phyloP scores from a whole-genome alignment of 2,797 vertebrate genomes.

The Acrossocheilus fasciatus region DNA sequence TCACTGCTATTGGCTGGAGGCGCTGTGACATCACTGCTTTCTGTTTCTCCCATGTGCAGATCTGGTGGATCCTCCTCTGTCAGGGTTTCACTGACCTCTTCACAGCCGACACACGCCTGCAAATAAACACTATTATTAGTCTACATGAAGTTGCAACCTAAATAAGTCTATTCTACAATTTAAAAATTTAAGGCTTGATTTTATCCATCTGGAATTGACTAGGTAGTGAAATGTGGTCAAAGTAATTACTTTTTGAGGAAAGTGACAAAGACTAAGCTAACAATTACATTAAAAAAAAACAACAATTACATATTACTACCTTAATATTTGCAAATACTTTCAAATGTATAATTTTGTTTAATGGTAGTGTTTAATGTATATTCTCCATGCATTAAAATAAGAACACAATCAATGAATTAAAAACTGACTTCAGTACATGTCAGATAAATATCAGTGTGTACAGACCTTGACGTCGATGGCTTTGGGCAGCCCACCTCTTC shows the following conservation, averaged over 20 bases:
- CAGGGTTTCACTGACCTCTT: constrained; percentile 64
- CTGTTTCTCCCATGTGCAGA: constrained; percentile 79
- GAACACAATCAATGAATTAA: not conserved
- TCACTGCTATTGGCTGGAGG: constrained; percentile 25
- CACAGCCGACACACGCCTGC: constrained; percentile 77
- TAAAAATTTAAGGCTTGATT: not conserved
- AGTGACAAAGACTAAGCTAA: no score
- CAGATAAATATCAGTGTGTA: constrained; percentile 1
- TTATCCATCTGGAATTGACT: not conserved
- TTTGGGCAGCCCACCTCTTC: constrained; percentile 83
- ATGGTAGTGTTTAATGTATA: not conserved
- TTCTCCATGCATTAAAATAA: no score
- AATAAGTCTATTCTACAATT: no score
- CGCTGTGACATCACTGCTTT: constrained; percentile 67
- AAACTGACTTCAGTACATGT: not conserved
- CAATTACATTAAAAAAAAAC: no score
- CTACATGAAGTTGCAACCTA: constrained; percentile 28
- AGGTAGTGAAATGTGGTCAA: not conserved
- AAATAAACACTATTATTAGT: constrained; percentile 27
- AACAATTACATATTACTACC: no score
- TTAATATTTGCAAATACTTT: no score
- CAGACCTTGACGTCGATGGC: constrained; percentile 85
- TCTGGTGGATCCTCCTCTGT: constrained; percentile 76
- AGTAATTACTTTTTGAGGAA: not conserved
- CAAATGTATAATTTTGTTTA: not conserved